These are phyloP conservation scores for Arvicanthis niloticus DNA, from an alignment of 2,113 vertebrate genomes.

Conservation along the genomic window DNA sequence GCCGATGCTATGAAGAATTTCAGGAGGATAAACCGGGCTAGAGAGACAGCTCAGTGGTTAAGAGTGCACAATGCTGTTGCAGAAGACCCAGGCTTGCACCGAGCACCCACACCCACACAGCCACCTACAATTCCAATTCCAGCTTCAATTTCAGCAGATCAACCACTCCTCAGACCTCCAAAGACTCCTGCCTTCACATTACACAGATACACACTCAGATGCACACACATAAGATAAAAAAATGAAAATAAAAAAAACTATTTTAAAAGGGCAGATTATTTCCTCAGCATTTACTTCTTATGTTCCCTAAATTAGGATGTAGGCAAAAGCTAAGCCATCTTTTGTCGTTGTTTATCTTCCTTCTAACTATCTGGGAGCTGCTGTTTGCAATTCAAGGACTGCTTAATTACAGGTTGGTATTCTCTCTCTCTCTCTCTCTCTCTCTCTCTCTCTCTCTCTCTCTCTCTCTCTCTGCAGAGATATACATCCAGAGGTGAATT, in stretches of 20 bases:
- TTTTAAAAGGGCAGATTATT: not conserved
- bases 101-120: not conserved
- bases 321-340: not conserved
- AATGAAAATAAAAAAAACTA: too few species aligned
- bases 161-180: too few species aligned
- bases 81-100: not conserved
- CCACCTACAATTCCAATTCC: not conserved
- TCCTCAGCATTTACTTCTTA: not conserved
- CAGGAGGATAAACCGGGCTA: not conserved
- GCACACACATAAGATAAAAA: not conserved
- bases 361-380: not conserved
- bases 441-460: not conserved
- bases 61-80: not conserved
- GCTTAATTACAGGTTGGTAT: not conserved
- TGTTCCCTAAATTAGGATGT: not conserved
- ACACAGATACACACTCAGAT: not conserved
- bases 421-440: not conserved
- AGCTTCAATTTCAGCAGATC: not conserved
- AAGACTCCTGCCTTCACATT: not conserved
- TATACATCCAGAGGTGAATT: not conserved
- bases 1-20: not conserved
- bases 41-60: not conserved
- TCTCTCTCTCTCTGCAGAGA: not conserved
- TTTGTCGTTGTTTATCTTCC: not conserved
- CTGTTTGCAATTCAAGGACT: constrained; percentile 24